A percentile compares a stretch with the other conserved stretches of the same genome.
phyloP scores from a whole-genome alignment of 2,113 vertebrate species.

The Microcebus jonahi region DNA sequence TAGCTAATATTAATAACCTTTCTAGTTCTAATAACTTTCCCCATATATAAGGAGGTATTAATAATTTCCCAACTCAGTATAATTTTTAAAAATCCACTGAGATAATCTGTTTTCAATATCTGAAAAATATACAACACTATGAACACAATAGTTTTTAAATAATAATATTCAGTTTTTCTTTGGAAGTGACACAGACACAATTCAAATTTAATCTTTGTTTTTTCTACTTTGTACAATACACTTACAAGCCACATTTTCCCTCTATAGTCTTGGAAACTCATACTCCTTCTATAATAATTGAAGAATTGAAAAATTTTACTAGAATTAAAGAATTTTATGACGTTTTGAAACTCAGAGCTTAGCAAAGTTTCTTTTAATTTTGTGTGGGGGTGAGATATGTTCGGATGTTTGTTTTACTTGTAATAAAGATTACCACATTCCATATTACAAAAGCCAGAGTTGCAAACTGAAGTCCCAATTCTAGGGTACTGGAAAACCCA shows the following conservation, averaged over 20 bases:
- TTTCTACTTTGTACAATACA: not conserved
- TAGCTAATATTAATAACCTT: not conserved
- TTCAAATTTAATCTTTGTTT: not conserved
- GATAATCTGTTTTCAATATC: not conserved
- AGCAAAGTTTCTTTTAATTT: not conserved
- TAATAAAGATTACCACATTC: not conserved
- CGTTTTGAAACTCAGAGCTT: not conserved
- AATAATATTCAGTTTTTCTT: not conserved
- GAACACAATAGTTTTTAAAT: not conserved
- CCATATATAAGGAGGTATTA: not conserved
- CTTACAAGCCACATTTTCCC: not conserved
- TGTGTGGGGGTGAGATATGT: not conserved
- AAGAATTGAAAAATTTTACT: not conserved
- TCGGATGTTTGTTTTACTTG: not conserved
- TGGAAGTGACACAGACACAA: not conserved
- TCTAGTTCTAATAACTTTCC: not conserved
- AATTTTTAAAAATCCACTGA: not conserved
- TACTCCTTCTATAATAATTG: not conserved
- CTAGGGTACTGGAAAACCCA: not conserved
- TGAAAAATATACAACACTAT: not conserved
- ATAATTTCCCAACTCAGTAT: not conserved
- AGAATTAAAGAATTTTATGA: not conserved
- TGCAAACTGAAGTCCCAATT: conserved; percentile 25
- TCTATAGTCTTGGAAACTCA: not conserved
- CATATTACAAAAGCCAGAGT: not conserved